phyloP scores from a whole-genome alignment of 2,797 vertebrate species.

The Caiman crocodilus region DNA sequence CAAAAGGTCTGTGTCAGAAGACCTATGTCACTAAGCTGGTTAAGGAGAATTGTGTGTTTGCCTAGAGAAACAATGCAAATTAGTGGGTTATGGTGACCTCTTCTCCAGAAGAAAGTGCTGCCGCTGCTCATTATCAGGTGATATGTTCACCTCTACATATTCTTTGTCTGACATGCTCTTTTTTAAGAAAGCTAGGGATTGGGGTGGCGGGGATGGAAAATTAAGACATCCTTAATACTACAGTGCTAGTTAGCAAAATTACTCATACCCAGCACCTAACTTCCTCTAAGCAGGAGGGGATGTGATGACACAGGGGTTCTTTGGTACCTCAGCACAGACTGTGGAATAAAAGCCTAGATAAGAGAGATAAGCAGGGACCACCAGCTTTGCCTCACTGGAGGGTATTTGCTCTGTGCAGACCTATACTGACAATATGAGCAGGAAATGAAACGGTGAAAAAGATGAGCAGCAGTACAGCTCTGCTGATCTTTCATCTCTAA shows the following conservation, averaged over 20 bases:
- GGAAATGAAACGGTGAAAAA: background rate
- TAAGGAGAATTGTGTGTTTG: background rate
- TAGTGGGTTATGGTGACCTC: background rate
- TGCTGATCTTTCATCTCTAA: fast-evolving
- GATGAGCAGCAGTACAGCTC: background rate
- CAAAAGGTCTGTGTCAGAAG: background rate
- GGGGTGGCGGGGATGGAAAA: background rate
- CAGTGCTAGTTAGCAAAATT: background rate
- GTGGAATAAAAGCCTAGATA: background rate
- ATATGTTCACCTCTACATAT: background rate
- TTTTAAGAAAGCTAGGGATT: background rate
- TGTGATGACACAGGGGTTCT: background rate
- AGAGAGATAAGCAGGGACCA: background rate
- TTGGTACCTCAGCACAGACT: background rate
- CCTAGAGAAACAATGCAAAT: background rate
- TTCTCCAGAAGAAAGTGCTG: background rate
- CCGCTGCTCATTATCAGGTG: background rate
- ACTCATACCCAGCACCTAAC: background rate
- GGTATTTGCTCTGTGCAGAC: fast-evolving
- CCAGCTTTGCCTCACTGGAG: background rate
- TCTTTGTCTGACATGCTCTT: background rate
- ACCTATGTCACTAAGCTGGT: background rate
- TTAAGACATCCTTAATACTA: background rate
- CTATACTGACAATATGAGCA: background rate
- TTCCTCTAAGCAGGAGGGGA: background rate